These are phyloP conservation scores for Mus musculus DNA, from an alignment of 2,113 vertebrate species.

Conservation along the genomic window GRCm39 chr12:80984001-80984500, in stretches of 20 bases:
- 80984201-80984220: conserved; percentile 5
- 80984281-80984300: neutral
- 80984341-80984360: neutral
- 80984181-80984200: neutral
- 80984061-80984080: neutral
- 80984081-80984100: neutral
- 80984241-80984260: neutral
- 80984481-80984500: neutral
- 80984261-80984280: neutral
- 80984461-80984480: neutral
- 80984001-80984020: neutral
- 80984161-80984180: neutral
- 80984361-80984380: neutral
- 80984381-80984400: neutral
- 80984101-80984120: neutral
- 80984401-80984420: neutral
- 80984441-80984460: neutral
- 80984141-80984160: neutral
- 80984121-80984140: neutral
- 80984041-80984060: neutral
- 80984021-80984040: neutral
- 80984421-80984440: neutral
- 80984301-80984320: neutral
- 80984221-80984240: neutral
- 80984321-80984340: neutral